Evolutionary conservation across 2,797 vertebrate species (phyloP).

Genomic region (Myotis myotis): DNA sequence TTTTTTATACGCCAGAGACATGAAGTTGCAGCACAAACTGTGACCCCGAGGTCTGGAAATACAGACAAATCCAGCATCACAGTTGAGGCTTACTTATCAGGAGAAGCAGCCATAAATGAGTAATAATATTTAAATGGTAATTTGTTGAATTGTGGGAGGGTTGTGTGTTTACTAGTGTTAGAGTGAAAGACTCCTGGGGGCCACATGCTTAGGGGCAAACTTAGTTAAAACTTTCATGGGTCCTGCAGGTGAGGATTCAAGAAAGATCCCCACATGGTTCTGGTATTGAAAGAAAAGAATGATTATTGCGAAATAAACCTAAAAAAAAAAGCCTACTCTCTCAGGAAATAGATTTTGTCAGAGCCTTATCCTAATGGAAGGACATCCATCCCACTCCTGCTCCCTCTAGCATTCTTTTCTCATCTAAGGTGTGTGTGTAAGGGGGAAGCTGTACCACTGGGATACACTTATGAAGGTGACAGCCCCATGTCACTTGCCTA

Average conservation of each 20-base stretch:
- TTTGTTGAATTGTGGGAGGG: not conserved
- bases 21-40: not conserved
- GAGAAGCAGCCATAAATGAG: not conserved
- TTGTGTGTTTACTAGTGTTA: not conserved
- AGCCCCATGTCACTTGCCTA: not conserved
- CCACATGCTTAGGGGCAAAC: not conserved
- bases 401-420: not conserved
- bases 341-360: not conserved
- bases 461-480: not conserved
- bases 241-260: not conserved
- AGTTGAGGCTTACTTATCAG: not conserved
- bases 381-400: not conserved
- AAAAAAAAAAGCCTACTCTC: not conserved
- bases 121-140: not conserved
- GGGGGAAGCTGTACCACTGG: not conserved
- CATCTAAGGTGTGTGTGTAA: not conserved
- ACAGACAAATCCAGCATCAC: not conserved
- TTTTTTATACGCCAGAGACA: not conserved
- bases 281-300: not conserved
- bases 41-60: not conserved
- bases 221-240: not conserved
- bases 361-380: not conserved
- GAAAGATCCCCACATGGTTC: not conserved
- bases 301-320: not conserved
- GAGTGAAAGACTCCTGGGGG: not conserved